Percentiles rank a stretch among this genome's conserved stretches.
These are phyloP conservation scores for Macrochelys suwanniensis DNA, from an alignment of 2,797 vertebrate species.

Conservation along the genomic window DNA sequence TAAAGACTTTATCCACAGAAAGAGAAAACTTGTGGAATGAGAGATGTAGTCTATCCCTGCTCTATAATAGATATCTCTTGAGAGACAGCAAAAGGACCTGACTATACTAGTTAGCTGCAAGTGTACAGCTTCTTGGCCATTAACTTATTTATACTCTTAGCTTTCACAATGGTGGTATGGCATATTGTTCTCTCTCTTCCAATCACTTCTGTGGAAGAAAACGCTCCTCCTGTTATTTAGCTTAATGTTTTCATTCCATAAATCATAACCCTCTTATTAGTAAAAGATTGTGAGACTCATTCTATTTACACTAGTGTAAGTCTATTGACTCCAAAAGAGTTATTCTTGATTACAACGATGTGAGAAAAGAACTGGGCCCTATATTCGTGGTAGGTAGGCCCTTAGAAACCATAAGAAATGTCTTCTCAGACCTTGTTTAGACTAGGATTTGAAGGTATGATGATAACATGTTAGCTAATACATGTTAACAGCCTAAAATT, in stretches of 20 bases:
- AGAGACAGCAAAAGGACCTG: neutral
- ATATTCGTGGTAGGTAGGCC: neutral
- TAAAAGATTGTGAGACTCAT: neutral
- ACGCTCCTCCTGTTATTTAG: rapidly evolving
- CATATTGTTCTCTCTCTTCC: neutral
- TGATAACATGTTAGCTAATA: neutral
- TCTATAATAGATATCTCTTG: neutral
- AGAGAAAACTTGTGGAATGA: neutral
- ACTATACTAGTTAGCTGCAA: neutral
- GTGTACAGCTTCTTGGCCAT: neutral
- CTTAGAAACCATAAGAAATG: rapidly evolving
- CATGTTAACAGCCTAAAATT: rapidly evolving
- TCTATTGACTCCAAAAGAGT: neutral
- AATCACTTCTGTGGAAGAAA: neutral
- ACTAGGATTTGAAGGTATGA: neutral
- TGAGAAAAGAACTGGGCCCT: neutral
- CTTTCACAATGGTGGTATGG: neutral
- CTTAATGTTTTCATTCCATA: neutral
- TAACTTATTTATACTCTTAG: neutral
- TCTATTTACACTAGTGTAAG: neutral
- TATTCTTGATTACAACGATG: rapidly evolving
- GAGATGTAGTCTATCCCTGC: neutral
- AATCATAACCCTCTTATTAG: neutral
- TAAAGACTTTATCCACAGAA: neutral
- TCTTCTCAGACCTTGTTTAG: neutral